These are phyloP conservation scores for Leucosticte australis DNA, from an alignment of 2,113 vertebrate species.

Conservation along the genomic window DNA sequence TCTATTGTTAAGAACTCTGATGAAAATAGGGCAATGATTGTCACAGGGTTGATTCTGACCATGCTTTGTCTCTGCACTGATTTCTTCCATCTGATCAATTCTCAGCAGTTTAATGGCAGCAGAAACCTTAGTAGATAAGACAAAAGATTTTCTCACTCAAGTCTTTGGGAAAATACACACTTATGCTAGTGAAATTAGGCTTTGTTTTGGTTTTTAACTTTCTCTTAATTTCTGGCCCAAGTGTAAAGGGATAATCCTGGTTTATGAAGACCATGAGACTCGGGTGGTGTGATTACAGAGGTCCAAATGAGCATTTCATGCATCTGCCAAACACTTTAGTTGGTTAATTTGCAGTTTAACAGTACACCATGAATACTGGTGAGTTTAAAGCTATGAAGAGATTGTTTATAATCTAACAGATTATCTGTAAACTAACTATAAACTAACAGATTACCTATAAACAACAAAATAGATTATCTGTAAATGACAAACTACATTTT, in stretches of 20 bases:
- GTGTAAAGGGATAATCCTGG: background rate
- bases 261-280: background rate
- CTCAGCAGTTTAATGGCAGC: background rate
- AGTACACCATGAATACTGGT: background rate
- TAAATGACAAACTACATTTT: background rate
- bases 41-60: background rate
- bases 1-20: background rate
- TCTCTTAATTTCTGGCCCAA: background rate
- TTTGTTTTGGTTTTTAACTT: background rate
- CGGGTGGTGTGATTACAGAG: background rate
- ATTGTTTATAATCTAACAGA: background rate
- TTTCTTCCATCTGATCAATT: background rate
- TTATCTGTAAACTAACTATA: background rate
- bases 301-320: background rate
- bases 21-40: background rate
- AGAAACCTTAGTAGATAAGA: background rate
- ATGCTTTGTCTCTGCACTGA: background rate
- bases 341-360: background rate
- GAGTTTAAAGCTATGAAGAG: background rate
- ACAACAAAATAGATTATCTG: background rate
- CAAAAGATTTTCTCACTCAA: background rate
- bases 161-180: background rate
- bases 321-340: accelerated
- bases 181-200: background rate
- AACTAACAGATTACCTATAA: background rate